Evolutionary conservation across 2,888 invertebrate genomes (phyloP).

Genomic region (Xestobium rufovillosum): DNA sequence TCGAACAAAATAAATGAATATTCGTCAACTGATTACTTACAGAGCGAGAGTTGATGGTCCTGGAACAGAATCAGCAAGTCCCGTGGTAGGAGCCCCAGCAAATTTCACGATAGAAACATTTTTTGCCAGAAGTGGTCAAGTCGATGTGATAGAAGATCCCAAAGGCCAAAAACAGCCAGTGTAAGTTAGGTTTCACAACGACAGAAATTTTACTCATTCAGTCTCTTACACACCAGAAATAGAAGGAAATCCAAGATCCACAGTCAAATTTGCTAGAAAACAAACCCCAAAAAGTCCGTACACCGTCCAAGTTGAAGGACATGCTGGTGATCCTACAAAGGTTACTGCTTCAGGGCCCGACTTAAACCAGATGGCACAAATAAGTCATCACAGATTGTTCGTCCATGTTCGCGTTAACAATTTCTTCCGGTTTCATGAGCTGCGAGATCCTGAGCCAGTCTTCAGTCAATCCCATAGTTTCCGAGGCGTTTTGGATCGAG

Average conservation of each 20-base stretch:
- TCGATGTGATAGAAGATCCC: conserved; percentile 54
- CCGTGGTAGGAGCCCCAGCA: conserved; percentile 70
- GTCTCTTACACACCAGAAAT: conserved; percentile 69
- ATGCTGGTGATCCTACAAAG: conserved; percentile 72
- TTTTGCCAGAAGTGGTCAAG: conserved; percentile 73
- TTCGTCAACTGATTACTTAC: conserved; percentile 23
- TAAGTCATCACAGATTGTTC: conserved; percentile 94
- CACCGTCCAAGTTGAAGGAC: conserved; percentile 58
- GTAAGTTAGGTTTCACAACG: conserved; percentile 73
- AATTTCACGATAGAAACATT: conserved; percentile 85
- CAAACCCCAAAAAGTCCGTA: conserved; percentile 81
- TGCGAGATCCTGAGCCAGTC: conserved; percentile 85
- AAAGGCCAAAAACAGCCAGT: conserved; percentile 54
- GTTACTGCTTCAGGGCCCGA: conserved; percentile 77
- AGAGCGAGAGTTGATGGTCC: conserved; percentile 82
- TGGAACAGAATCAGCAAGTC: conserved; percentile 69
- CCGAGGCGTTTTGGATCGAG: conserved; percentile 77
- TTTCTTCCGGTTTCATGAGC: conserved; percentile 82
- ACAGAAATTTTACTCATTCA: conserved; percentile 74
- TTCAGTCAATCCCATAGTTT: conserved; percentile 86
- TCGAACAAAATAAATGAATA: conserved; percentile 3
- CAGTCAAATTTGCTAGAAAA: conserved; percentile 63
- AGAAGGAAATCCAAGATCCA: conserved; percentile 70
- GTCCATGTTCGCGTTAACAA: conserved; percentile 85
- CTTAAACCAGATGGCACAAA: conserved; percentile 65